Conservation (phyloP, 2,888 invertebrate species). For the Lasius platythorax region DNA sequence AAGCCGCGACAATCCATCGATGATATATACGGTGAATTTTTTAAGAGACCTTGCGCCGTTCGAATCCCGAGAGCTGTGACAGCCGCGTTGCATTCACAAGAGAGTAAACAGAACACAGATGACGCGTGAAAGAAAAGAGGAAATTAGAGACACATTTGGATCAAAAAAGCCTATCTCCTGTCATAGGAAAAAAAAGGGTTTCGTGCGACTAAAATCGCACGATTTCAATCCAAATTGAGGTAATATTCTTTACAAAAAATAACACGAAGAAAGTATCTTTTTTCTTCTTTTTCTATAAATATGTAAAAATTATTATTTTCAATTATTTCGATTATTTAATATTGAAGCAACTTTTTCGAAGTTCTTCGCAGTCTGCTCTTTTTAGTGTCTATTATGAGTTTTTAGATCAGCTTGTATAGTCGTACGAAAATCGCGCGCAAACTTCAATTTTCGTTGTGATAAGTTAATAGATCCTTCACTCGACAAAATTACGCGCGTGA, state of each 20-base stretch:
- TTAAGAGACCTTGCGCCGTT: constrained; percentile 27
- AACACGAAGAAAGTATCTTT: not conserved
- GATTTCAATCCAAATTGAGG: not conserved
- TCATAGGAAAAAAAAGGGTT: not conserved
- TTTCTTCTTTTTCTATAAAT: not conserved
- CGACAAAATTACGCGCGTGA: not conserved
- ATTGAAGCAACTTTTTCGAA: not conserved
- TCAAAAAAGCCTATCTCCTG: not conserved
- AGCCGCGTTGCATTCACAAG: not conserved
- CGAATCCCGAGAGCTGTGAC: constrained; percentile 22
- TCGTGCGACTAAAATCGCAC: not conserved
- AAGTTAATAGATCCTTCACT: not conserved
- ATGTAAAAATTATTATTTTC: not conserved
- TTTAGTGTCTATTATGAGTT: not conserved
- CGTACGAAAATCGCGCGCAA: not conserved
- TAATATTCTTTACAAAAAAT: not conserved
- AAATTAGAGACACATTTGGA: constrained; percentile 40
- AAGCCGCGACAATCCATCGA: constrained; percentile 44
- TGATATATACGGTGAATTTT: constrained; percentile 51
- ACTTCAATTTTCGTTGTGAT: not conserved
- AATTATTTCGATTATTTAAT: not conserved
- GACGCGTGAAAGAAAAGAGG: constrained; percentile 18
- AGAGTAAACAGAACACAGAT: constrained; percentile 29
- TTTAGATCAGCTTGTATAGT: not conserved
- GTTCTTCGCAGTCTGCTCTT: not conserved